Conservation (phyloP, 2,797 vertebrate genomes). For the Coluber constrictor region DNA sequence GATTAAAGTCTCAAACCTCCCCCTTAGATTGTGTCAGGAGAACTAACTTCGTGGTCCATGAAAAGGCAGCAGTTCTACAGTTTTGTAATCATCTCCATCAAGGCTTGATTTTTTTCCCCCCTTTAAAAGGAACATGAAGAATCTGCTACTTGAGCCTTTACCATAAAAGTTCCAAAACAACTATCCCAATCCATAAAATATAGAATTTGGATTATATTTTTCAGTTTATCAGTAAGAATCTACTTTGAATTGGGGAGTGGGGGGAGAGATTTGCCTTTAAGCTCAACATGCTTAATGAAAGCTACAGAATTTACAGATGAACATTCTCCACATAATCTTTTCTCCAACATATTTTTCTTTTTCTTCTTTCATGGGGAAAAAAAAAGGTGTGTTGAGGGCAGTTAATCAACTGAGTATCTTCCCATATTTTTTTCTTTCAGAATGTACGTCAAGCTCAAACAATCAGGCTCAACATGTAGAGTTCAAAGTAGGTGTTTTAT, state of each 20-base stretch:
- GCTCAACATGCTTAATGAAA: background rate
- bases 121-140: background rate
- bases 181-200: background rate
- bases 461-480: background rate
- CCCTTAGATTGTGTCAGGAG: background rate
- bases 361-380: background rate
- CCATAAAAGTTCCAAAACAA: background rate
- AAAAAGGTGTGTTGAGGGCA: too few species aligned
- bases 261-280: background rate
- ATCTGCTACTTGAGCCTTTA: background rate
- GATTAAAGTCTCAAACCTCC: constrained; percentile 11
- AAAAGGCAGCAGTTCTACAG: background rate
- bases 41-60: background rate
- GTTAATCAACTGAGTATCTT: background rate
- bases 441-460: background rate
- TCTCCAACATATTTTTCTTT: background rate
- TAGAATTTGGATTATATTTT: background rate
- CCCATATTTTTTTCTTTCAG: background rate
- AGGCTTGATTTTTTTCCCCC: background rate
- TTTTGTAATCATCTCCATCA: background rate
- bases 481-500: background rate
- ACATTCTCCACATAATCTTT: background rate
- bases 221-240: background rate
- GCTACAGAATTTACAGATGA: background rate
- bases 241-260: background rate